Conservation (phyloP, 2,797 vertebrate genomes). For the Girardinus metallicus region DNA sequence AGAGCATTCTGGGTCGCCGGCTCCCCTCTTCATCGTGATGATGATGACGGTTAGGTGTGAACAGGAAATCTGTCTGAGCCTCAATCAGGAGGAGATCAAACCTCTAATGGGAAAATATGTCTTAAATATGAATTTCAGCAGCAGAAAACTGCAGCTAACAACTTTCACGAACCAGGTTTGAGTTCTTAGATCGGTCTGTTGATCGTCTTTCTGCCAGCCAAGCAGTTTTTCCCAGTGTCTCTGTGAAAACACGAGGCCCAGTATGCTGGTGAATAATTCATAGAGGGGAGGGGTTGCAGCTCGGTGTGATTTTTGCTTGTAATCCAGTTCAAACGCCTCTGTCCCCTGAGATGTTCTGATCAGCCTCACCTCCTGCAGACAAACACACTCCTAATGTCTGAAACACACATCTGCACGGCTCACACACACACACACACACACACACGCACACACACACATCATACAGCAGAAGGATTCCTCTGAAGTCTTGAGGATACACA, state of each 20-base stretch:
- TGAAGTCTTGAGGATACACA: neutral
- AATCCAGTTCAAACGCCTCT: constrained; percentile 40
- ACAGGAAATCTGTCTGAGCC: neutral
- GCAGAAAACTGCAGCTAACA: neutral
- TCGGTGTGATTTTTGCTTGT: constrained; percentile 22
- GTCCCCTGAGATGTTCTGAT: constrained; percentile 13
- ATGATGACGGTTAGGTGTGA: neutral
- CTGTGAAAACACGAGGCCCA: constrained; percentile 9
- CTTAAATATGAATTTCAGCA: neutral
- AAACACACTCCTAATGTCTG: constrained; percentile 4
- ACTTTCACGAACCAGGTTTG: neutral
- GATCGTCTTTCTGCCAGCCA: neutral
- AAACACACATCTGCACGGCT: neutral
- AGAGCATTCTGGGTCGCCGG: constrained; percentile 2
- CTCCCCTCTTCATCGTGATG: constrained; percentile 1
- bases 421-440: neutral
- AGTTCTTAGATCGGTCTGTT: neutral
- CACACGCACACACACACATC: neutral
- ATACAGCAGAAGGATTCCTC: neutral
- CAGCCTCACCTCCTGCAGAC: neutral
- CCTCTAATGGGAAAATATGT: neutral
- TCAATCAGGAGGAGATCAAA: neutral
- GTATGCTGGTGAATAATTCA: constrained; percentile 43
- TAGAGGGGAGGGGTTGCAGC: constrained; percentile 34
- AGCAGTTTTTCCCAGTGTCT: neutral